phyloP scores from a whole-genome alignment of 2,888 invertebrate species.

The Cerastoderma edule region DNA sequence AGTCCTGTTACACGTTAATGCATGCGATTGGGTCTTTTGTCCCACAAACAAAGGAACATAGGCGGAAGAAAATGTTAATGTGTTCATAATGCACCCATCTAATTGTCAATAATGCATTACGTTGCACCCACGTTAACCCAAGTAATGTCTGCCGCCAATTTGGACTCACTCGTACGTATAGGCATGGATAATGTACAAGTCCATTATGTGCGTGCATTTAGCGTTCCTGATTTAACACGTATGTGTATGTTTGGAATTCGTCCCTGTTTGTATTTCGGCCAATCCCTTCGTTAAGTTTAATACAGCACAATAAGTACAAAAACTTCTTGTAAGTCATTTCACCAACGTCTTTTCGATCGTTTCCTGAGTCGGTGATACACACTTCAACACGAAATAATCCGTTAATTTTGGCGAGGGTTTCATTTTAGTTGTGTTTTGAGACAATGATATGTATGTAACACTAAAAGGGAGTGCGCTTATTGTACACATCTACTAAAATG shows the following conservation, averaged over 20 bases:
- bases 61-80: slow-evolving; percentile 18
- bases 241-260: neutral
- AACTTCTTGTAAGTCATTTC: no score
- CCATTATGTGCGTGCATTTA: neutral
- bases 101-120: slow-evolving; percentile 20
- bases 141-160: neutral
- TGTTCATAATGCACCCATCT: slow-evolving; percentile 9
- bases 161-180: slow-evolving; percentile 3
- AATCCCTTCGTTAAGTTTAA: no score
- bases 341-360: no score
- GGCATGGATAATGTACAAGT: neutral
- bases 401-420: no score
- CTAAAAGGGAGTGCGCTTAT: no score
- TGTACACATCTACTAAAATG: no score
- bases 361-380: no score
- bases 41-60: neutral
- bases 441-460: no score
- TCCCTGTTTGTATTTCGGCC: neutral
- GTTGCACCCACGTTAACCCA: slow-evolving; percentile 1
- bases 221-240: neutral
- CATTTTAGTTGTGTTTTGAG: no score
- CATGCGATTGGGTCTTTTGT: neutral
- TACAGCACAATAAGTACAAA: no score
- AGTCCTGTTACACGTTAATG: neutral
- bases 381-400: no score